A percentile compares a stretch with the other conserved stretches of the same genome.
Conservation (phyloP, 2,113 vertebrate genomes). For the Pyrgilauda ruficollis region DNA sequence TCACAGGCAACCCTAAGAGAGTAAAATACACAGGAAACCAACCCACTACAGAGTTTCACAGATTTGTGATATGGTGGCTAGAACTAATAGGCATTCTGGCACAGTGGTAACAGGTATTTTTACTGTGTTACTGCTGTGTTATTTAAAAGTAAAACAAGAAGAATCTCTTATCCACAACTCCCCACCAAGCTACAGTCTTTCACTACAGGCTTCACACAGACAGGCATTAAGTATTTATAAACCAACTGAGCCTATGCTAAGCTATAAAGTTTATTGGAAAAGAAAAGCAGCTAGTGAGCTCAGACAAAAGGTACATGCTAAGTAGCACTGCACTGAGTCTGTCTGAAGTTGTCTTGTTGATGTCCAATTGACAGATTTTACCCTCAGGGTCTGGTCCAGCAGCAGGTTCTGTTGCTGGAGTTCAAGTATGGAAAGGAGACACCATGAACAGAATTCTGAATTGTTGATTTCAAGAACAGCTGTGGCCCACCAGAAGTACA, state of each 20-base stretch:
- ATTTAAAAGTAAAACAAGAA: neutral
- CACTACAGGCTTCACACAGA: neutral
- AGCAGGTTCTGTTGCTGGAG: neutral
- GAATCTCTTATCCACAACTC: neutral
- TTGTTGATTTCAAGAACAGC: neutral
- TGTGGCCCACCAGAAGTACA: neutral
- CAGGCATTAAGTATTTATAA: neutral
- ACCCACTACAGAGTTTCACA: neutral
- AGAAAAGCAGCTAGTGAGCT: neutral
- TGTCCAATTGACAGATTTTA: neutral
- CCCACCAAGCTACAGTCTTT: neutral
- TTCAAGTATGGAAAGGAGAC: neutral
- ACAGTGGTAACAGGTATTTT: neutral
- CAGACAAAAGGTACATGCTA: neutral
- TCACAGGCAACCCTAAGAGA: neutral
- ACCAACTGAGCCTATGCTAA: neutral
- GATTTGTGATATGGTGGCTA: neutral
- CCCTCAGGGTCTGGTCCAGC: neutral
- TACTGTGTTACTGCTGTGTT: neutral
- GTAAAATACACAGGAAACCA: neutral
- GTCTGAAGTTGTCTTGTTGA: neutral
- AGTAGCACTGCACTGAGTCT: neutral
- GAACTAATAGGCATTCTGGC: neutral
- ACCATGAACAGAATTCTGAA: neutral
- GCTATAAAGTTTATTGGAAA: neutral